phyloP scores from a whole-genome alignment of 2,113 vertebrate species.

The Oxyruncus cristatus region DNA sequence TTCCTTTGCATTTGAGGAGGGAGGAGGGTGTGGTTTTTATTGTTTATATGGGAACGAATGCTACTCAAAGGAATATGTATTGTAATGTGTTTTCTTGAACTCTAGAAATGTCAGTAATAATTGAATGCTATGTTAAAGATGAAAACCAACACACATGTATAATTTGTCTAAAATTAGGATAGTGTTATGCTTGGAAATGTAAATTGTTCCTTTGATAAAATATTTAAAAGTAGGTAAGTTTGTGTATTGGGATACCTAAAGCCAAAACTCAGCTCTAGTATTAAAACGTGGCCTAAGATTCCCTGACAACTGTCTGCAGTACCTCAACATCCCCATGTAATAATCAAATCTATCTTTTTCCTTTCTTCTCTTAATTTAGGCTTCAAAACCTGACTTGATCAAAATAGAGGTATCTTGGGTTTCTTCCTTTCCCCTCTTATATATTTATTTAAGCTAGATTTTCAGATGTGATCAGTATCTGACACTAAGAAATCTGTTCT shows the following conservation, averaged over 20 bases:
- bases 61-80: neutral
- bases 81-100: neutral
- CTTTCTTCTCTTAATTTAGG: neutral
- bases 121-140: neutral
- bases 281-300: neutral
- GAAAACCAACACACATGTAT: neutral
- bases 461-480: neutral
- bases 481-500: neutral
- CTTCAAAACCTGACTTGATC: neutral
- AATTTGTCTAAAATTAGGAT: neutral
- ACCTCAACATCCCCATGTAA: neutral
- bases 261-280: neutral
- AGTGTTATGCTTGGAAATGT: neutral
- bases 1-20: neutral
- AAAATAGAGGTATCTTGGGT: neutral
- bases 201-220: neutral
- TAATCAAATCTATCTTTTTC: neutral
- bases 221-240: neutral
- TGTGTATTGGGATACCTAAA: neutral
- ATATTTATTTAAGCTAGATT: neutral
- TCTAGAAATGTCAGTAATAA: neutral
- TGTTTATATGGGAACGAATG: neutral
- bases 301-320: neutral
- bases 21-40: accelerated
- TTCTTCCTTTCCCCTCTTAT: neutral